These are phyloP conservation scores for Actias luna DNA, from an alignment of 2,888 invertebrate species.

Conservation along the genomic window DNA sequence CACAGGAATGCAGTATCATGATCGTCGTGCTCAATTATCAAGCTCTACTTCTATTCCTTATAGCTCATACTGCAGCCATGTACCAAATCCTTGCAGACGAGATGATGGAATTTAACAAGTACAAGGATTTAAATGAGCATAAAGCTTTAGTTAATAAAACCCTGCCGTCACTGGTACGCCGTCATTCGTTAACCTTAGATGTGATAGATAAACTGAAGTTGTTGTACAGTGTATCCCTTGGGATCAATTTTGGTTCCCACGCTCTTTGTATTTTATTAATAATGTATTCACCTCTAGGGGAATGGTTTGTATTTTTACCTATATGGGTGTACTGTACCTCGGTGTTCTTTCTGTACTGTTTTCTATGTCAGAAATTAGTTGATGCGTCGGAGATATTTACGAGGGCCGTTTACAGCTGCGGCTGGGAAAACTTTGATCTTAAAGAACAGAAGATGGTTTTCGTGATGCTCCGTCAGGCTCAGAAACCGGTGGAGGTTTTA, in stretches of 20 bases:
- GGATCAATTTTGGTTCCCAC: conserved; percentile 62
- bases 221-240: conserved; percentile 61
- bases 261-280: conserved; percentile 60
- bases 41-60: conserved; percentile 52
- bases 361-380: conserved; percentile 58
- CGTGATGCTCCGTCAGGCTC: conserved; percentile 56
- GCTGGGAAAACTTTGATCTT: conserved; percentile 65
- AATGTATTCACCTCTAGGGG: conserved; percentile 53
- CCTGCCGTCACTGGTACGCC: conserved; percentile 43
- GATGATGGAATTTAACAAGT: conserved; percentile 42
- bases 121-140: conserved; percentile 29
- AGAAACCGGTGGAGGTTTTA: conserved; percentile 54
- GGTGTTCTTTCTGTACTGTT: conserved; percentile 67
- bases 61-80: conserved; percentile 61
- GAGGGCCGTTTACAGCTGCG: conserved; percentile 60
- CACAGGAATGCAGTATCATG: conserved; percentile 50
- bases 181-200: conserved; percentile 50
- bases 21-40: conserved; percentile 56
- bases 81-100: conserved; percentile 58
- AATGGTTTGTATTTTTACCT: conserved; percentile 57
- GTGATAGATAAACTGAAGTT: conserved; percentile 47
- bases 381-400: conserved; percentile 62
- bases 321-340: conserved; percentile 57
- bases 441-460: conserved; percentile 54
- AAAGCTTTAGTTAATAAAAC: conserved; percentile 39